A percentile compares a stretch with the other conserved stretches of the same genome.
phyloP scores from a whole-genome alignment of 1,140 invertebrate species.

The Mercenaria mercenaria region DNA sequence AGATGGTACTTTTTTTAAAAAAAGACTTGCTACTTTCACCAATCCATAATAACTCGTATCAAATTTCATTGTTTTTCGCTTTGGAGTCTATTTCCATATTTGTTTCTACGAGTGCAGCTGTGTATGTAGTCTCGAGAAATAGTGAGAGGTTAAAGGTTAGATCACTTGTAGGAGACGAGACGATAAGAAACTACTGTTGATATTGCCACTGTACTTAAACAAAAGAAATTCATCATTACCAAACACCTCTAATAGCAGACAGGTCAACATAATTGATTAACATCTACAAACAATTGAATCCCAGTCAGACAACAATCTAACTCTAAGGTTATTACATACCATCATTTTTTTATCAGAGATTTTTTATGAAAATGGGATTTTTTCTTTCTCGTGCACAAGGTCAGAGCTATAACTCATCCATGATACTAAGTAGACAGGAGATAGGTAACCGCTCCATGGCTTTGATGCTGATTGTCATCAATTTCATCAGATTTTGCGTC shows the following conservation, averaged over 20 bases:
- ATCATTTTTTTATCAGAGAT: neutral
- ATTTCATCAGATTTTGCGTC: constrained; percentile 58
- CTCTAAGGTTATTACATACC: neutral
- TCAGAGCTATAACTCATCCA: constrained; percentile 35
- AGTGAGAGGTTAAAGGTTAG: neutral
- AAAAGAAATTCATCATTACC: neutral
- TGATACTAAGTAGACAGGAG: constrained; percentile 12
- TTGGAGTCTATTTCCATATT: too few relatives aligned
- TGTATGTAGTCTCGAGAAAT: neutral
- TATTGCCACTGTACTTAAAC: neutral
- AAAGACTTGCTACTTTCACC: too few relatives aligned
- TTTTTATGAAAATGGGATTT: constrained; percentile 5
- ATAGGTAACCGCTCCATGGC: constrained; percentile 46
- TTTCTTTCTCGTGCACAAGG: constrained; percentile 5
- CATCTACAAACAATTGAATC: neutral
- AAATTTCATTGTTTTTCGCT: too few relatives aligned
- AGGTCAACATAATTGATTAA: neutral
- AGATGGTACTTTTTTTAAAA: too few relatives aligned
- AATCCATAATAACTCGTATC: too few relatives aligned
- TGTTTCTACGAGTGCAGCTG: too few relatives aligned
- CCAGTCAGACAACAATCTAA: neutral
- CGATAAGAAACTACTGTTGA: neutral
- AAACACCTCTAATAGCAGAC: neutral
- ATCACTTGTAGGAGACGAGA: neutral
- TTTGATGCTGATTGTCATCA: constrained; percentile 45